phyloP scores from a whole-genome alignment of 2,888 invertebrate genomes.

The Harpagoxenus sublaevis region DNA sequence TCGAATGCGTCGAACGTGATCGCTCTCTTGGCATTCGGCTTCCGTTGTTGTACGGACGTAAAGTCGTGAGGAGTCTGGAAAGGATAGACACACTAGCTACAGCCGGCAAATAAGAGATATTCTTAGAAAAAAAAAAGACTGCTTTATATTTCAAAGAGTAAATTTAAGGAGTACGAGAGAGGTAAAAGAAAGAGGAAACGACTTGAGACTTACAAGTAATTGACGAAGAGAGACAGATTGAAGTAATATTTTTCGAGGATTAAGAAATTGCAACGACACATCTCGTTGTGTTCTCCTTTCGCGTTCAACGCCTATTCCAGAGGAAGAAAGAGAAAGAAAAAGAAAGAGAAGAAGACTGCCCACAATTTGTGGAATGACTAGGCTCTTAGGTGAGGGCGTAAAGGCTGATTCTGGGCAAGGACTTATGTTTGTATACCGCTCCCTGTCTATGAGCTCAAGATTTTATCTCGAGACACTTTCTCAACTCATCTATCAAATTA shows the following conservation, averaged over 20 bases:
- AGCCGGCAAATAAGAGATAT: slow-evolving; percentile 83
- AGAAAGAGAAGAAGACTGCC: slow-evolving; percentile 14
- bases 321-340: slow-evolving; percentile 23
- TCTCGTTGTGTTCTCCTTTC: background rate
- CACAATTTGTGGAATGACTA: slow-evolving; percentile 70
- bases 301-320: background rate
- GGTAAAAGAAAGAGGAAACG: background rate
- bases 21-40: slow-evolving; percentile 85
- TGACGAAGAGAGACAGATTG: background rate
- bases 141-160: slow-evolving; percentile 17
- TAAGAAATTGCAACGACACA: background rate
- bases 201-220: background rate
- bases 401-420: background rate
- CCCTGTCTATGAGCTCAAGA: slow-evolving; percentile 2
- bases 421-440: background rate
- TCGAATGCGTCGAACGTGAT: slow-evolving; percentile 85
- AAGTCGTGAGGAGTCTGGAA: slow-evolving; percentile 86
- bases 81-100: slow-evolving; percentile 87
- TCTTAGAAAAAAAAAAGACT: slow-evolving; percentile 65
- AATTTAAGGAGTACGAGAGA: background rate
- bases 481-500: background rate
- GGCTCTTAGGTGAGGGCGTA: slow-evolving; percentile 54
- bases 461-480: background rate
- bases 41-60: slow-evolving; percentile 84
- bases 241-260: background rate